These are phyloP conservation scores for Montifringilla adamsi DNA, from an alignment of 2,113 vertebrate genomes.

Conservation along the genomic window DNA sequence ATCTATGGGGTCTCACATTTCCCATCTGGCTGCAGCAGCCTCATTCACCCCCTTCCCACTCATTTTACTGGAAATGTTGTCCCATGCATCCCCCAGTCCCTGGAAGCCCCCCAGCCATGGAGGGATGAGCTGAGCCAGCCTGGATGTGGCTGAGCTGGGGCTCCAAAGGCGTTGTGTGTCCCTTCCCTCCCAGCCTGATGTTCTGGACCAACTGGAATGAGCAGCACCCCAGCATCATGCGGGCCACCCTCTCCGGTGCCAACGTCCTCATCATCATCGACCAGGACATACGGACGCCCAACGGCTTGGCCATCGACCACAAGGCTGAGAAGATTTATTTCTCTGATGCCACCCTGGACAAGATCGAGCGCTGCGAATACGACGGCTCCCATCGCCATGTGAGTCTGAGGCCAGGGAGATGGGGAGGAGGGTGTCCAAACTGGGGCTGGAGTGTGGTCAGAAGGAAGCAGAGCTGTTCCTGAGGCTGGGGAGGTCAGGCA, in stretches of 20 bases:
- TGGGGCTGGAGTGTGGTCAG: rapidly evolving
- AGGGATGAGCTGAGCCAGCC: not conserved
- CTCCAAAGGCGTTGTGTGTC: rapidly evolving
- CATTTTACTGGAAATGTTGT: too few species aligned
- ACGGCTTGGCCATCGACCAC: conserved; percentile 94
- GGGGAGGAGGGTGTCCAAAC: not conserved
- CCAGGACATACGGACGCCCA: conserved; percentile 92
- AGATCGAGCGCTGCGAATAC: conserved; percentile 95
- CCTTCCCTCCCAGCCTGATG: conserved; percentile 81
- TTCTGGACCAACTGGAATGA: conserved; percentile 99
- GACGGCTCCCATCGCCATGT: conserved; percentile 90
- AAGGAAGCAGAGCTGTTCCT: not conserved
- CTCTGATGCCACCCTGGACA: conserved; percentile 94
- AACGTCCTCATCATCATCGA: conserved; percentile 92
- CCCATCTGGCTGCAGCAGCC: not conserved
- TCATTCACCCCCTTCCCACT: not conserved
- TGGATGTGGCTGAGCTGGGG: rapidly evolving
- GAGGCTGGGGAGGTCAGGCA: not conserved
- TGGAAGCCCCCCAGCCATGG: too few species aligned
- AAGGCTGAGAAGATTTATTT: conserved; percentile 95
- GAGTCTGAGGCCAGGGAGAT: conserved; percentile 48
- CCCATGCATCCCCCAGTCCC: too few species aligned
- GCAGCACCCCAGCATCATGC: conserved; percentile 95
- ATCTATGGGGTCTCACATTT: rapidly evolving
- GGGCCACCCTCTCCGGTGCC: conserved; percentile 88